A percentile compares a stretch with the other conserved stretches of the same genome.
Evolutionary conservation across 1,140 invertebrate species (phyloP).

Genomic region (Drosophila mauritiana): DNA sequence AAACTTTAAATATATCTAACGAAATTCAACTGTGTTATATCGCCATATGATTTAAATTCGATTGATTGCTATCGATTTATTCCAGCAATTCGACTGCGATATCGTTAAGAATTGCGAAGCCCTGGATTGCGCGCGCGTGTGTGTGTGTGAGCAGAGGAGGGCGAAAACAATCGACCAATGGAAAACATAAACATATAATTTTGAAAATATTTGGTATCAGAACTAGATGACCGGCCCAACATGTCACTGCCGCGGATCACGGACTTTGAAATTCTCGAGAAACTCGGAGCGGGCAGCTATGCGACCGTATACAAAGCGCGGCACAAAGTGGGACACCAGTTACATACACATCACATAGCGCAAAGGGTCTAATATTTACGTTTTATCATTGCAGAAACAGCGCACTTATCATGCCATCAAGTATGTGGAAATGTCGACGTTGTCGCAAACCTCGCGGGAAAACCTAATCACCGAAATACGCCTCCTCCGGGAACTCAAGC

Average conservation of each 20-base stretch:
- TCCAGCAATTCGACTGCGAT: not conserved
- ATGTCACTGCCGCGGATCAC: conserved; percentile 87
- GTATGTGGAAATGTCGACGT: conserved; percentile 90
- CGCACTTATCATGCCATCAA: conserved; percentile 87
- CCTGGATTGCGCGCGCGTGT: not conserved
- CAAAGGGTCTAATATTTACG: not conserved
- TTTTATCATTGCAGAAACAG: conserved; percentile 59
- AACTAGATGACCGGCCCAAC: conserved; percentile 42
- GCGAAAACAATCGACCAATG: conserved; percentile 11
- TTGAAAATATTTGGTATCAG: not conserved
- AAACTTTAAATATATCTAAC: no score
- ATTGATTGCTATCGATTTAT: not conserved
- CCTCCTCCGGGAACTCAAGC: conserved; percentile 91
- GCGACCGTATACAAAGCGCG: conserved; percentile 94
- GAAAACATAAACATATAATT: conserved; percentile 30
- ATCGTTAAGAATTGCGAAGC: not conserved
- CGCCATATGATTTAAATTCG: not conserved
- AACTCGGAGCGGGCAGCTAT: conserved; percentile 94
- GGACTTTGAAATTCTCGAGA: conserved; percentile 90
- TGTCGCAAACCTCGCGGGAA: conserved; percentile 91
- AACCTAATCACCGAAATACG: conserved; percentile 95
- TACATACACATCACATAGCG: not conserved
- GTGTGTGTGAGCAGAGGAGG: not conserved
- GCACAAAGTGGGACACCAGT: conserved; percentile 87
- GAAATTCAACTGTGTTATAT: no score